phyloP scores from a whole-genome alignment of 2,113 vertebrate species.

The Zapus hudsonius region DNA sequence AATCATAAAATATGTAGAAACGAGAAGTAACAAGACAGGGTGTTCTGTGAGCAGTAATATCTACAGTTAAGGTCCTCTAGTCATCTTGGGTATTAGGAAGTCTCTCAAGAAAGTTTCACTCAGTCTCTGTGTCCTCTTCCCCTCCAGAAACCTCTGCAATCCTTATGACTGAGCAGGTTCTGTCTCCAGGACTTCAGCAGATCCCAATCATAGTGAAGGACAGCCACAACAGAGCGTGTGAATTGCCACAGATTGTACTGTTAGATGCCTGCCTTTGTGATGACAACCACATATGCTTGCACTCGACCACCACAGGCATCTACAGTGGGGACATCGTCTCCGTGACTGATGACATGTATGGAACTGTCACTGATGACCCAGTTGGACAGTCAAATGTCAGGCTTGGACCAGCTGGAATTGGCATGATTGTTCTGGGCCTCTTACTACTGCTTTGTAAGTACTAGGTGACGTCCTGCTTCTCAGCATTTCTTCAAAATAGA shows the following conservation, averaged over 20 bases:
- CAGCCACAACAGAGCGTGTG: constrained; percentile 58
- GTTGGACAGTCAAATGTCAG: constrained; percentile 59
- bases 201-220: constrained; percentile 74
- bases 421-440: constrained; percentile 58
- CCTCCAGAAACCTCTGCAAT: constrained; percentile 67
- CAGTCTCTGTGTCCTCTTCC: constrained; percentile 18
- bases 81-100: neutral
- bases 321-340: neutral
- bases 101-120: neutral
- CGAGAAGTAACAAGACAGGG: neutral
- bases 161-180: constrained; percentile 42
- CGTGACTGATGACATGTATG: neutral
- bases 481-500: neutral
- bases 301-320: neutral
- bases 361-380: constrained; percentile 22
- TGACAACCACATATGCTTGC: constrained; percentile 9
- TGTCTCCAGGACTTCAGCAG: neutral
- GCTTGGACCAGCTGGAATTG: constrained; percentile 64
- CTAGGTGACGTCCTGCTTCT: neutral
- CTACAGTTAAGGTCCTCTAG: neutral
- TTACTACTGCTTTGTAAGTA: constrained; percentile 76
- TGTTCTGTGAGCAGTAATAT: no score
- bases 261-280: constrained; percentile 68
- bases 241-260: constrained; percentile 50
- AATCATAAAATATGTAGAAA: no score